Base-by-base conservation (phyloP, 2,113 vertebrate genomes). In the Zosterops hypoxanthus region DNA sequence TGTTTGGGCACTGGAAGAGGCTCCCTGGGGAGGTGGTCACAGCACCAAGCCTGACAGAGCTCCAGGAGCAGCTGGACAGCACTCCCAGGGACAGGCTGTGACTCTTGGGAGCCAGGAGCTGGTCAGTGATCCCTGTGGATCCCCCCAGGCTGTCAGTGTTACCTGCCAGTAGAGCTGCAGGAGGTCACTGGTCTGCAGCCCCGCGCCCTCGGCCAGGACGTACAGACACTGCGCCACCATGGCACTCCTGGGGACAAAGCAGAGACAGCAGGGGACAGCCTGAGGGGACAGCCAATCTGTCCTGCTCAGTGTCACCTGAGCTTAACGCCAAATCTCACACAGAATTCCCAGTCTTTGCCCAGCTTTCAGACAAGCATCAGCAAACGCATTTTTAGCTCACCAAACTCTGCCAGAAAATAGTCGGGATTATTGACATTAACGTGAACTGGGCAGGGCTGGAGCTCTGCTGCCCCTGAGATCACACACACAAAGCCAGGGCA, bases 161-260 rank as follows among this genome's bases (percentile, higher is more conserved):
- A 84, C 83, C 83, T 86, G 83, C 83, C 83, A 86, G 63, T 86
- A 86, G 1, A 86, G 63, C 83, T 86, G 83, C 18, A 77, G 39
- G 36, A 68, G 72, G 53, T 68, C 63, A 1, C 72, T 77, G 26
- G 63, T 86, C 5, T 68, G 26, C 72, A 33, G 63, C 26, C 2
- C 4, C 1, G 53, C 46, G 1, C 53, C 83, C 2, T 76, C 46
- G 6, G 83, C 63, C 83, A 86, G 8, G 8, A 86, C 14, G 17
- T 86, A 86, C 46, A 86, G 83, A 10, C 26, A 86, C 26, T 86
- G 44, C 0, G 83, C 83, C 4, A 66, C 55, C 83, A 86, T 77
- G 63, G 83, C 63, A 1, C 72, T 77, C 31, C 83, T 86, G 72
- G 0, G 63, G 63, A 36, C 21, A 31, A 17, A 42, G 39, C 26